These are phyloP conservation scores for Tipula confusa DNA, from an alignment of 2,888 invertebrate genomes.

Conservation along the genomic window DNA sequence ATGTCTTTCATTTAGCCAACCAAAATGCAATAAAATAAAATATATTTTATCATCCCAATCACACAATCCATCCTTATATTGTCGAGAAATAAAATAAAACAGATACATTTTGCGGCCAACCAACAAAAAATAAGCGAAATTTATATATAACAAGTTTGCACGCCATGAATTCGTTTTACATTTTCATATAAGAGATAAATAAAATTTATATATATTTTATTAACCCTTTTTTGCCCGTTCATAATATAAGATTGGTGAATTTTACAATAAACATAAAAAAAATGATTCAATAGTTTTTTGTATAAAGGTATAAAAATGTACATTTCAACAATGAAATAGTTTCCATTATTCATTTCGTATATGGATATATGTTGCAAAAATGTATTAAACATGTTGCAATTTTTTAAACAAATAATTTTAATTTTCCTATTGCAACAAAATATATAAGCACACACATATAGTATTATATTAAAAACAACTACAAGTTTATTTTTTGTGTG, in stretches of 20 bases:
- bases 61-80: conserved; percentile 25
- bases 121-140: background rate
- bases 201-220: background rate
- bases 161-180: conserved; percentile 35
- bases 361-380: conserved; percentile 3
- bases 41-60: conserved; percentile 25
- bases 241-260: background rate
- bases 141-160: conserved; percentile 14
- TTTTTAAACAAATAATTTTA: background rate
- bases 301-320: too few relatives aligned
- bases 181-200: conserved; percentile 32
- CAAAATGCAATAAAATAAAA: background rate
- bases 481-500: conserved; percentile 21
- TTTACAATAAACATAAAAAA: background rate
- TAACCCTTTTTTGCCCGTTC: background rate
- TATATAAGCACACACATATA: too few relatives aligned
- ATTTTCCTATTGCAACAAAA: conserved; percentile 13
- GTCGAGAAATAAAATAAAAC: background rate
- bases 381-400: background rate
- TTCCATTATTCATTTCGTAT: background rate
- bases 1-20: background rate
- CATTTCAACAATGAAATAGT: background rate
- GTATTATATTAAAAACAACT: background rate
- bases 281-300: background rate
- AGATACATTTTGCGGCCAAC: background rate